Base-by-base conservation (phyloP, 35 echinoderm and acorn worm species). In the Strongylocentrotus purpuratus region DNA sequence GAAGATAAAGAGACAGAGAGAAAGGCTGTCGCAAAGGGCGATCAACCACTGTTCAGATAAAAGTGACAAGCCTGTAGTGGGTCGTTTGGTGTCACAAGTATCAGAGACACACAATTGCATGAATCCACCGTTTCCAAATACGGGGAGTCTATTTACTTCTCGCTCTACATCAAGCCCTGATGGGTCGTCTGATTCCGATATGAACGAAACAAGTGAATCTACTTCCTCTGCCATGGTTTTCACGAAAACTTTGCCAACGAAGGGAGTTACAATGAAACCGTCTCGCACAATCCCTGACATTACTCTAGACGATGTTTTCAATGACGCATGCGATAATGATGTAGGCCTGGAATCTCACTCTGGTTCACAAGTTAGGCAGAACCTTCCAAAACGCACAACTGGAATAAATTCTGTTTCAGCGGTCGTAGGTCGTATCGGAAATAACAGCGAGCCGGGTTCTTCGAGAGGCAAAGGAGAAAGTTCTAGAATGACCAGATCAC, bases 1-100 rank as follows among this genome's bases (percentile, higher is more conserved):
- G 87, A 89, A 41, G 45, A 89, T 89, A 33, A 89, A 89, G 32
- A 33, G 18, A 41, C 87, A 89, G n/a, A 22, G 65, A 78, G 65
- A 78, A 8, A 78, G 4, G 20, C 22, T 78, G 65, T 22, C 7
- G 65, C 7, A 78, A 5, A 78, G 25, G 4, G 28, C 7, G 65
- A 78, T n/a, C 65, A 78, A 78, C 20, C 65, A 18, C 20, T 78
- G 22, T n/a, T 78, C 65, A n/a, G 0, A 0, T 4, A 28, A 78
- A 78, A 5, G 6, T 78, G 65, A 78, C 65, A 12, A 55, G 11
- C 5, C 65, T 78, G 65, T 0, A 18, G 32, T 46, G 9, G 14
- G 85, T 22, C 14, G 5, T 31, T 33, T 33, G 33, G 22, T 86
- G 14, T 33, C 70, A 85, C 70, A 4, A 0, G 70, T 4, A 85